These are phyloP conservation scores for Murina feae DNA, from an alignment of 2,113 vertebrate species.

Conservation along the genomic window DNA sequence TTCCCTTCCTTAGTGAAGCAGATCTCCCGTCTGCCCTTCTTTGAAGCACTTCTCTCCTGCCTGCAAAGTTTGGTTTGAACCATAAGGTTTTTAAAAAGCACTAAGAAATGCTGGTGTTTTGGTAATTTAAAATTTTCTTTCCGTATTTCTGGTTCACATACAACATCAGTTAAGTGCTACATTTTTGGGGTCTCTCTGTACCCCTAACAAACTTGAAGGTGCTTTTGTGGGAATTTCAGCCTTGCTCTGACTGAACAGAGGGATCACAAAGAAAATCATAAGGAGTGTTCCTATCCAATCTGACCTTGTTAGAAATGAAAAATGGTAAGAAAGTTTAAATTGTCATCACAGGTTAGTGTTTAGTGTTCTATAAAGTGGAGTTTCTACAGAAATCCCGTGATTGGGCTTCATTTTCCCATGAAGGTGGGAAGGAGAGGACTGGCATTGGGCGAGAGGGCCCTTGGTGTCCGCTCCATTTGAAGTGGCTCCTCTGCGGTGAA, in stretches of 20 bases:
- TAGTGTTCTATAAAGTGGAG: neutral
- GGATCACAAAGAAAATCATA: neutral
- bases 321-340: neutral
- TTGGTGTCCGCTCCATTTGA: accelerated
- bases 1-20: neutral
- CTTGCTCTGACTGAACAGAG: neutral
- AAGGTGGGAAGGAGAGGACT: no score
- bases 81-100: neutral
- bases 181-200: neutral
- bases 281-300: neutral
- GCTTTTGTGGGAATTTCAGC: neutral
- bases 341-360: neutral
- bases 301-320: neutral
- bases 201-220: neutral
- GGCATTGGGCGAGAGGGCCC: accelerated
- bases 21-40: neutral
- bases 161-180: neutral
- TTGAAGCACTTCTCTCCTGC: neutral
- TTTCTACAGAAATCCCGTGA: neutral
- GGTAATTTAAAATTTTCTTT: neutral
- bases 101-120: neutral
- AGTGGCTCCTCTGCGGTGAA: neutral
- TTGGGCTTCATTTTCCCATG: no score
- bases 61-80: neutral
- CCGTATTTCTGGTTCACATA: neutral